A percentile compares a stretch with the other conserved stretches of the same genome.
phyloP scores from a whole-genome alignment of 2,797 vertebrate species.

The Cyprinella venusta region DNA sequence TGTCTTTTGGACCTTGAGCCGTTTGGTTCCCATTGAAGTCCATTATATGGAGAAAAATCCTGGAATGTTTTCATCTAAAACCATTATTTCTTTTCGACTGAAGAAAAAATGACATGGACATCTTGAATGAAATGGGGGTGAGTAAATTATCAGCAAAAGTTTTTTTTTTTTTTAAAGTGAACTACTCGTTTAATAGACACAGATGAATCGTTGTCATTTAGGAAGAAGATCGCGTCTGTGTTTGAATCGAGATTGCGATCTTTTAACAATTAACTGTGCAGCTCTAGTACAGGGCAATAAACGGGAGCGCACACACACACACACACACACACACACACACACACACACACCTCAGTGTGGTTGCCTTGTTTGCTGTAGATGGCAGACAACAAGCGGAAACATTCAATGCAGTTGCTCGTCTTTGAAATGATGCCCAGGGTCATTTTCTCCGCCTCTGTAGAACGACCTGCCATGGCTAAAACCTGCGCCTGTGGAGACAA shows the following conservation, averaged over 20 bases:
- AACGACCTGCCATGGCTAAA: slow-evolving; percentile 84
- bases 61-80: too few relatives aligned
- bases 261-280: not conserved
- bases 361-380: slow-evolving; percentile 92
- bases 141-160: too few relatives aligned
- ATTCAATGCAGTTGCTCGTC: slow-evolving; percentile 86
- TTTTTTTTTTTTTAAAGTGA: too few relatives aligned
- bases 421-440: slow-evolving; percentile 81
- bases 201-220: not conserved
- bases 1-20: too few relatives aligned
- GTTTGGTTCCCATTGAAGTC: too few relatives aligned
- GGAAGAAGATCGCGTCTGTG: not conserved
- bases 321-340: slow-evolving; percentile 1
- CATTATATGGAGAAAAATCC: too few relatives aligned
- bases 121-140: too few relatives aligned
- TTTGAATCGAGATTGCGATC: not conserved
- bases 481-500: slow-evolving; percentile 86
- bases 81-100: too few relatives aligned
- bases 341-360: slow-evolving; percentile 80
- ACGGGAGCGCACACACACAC: not conserved
- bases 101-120: too few relatives aligned
- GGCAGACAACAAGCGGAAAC: slow-evolving; percentile 93
- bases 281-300: not conserved
- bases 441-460: slow-evolving; percentile 86
- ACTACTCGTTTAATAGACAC: not conserved